Base-by-base conservation (phyloP, 2,113 vertebrate species). In the Grammomys dolichurus region DNA sequence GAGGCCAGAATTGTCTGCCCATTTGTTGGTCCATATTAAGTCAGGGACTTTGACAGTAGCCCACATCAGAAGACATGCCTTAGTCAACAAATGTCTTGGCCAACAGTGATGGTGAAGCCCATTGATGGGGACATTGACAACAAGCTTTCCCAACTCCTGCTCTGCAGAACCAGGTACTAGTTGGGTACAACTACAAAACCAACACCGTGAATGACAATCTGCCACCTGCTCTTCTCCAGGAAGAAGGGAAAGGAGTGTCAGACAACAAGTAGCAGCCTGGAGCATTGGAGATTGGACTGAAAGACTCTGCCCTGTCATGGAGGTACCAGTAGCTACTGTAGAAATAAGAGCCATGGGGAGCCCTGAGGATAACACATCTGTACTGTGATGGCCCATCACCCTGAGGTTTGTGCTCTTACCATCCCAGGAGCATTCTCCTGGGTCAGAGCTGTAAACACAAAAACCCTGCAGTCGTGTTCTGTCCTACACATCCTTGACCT, bases 381-480 rank as follows among this genome's bases (percentile, higher is more conserved):
- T 40, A 0, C 77, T 58, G 93, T 56, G 33, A 2, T 4, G 17
- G 0, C 63, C 28, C 0, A 73, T 76, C 26, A 0, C 78, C 84
- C 84, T 0, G 56, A 13, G 84, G 70, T 87, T 40, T 36, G 60
- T 33, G 36, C 0, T 89, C 85, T 46, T 81, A 26, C 77, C 69
- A 70, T 16, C 69, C 31, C 24, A 86, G 93, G 89, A 90, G 54
- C 51, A 24, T n/a, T 58, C 93, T 89, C 58, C 95, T 95, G n/a
- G 40, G 9, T 92, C 36, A 1, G n/a, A 22, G 81, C 97, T 87
- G 70, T 54, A 85, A 84, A 87, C 75, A 76, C 93, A 87, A 33
- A 73, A 7, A 56, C 88, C 5, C 81, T 33, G 78, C 51, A 67
- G n/a, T 2, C 87, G 0, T 13, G 2, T 93, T 1, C 77, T 86